Evolutionary conservation across 2,113 vertebrate species (phyloP), one percentile per base, ranked within the genome.

Genomic region (Deroptyus accipitrinus): DNA sequence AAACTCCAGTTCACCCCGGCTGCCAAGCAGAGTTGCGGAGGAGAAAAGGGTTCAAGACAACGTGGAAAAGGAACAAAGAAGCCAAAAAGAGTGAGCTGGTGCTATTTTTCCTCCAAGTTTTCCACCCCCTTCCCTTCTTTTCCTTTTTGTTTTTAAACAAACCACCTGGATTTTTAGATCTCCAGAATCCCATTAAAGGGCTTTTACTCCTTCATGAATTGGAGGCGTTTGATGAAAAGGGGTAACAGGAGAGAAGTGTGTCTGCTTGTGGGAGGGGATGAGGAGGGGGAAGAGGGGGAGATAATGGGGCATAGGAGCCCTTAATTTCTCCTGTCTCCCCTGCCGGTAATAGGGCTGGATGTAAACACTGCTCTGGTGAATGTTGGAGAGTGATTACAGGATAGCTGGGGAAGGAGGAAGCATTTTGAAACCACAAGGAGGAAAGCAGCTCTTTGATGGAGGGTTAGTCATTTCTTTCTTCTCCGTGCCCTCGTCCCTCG

Each of bases 111-210:
- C 93, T 96, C 57, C 30, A 72, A 91, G 83, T 30, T 57, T 35
- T 23, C 17, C 3, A 7, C 3, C 5, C 10, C 2, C 16, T 10
- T 3, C 2, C 7, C 1, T 2, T 4, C 11, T 4, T 6, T 64
- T 94, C 85, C 86, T 46, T 27, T 94, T 95, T 61, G 37, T 94
- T 97, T 97, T 97, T 96, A 94, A 98, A 96, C 96, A 98, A 98
- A 97, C 97, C 80, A 96, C 97, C 96, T 98, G 97, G 97, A 97
- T 97, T 97, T 98, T 97, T 97, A 98, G 95, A 97, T 96, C 97
- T 97, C 88, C 97, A 96, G 95, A 97, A 97, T 97, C 94, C 97
- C 97, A 98, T 98, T 98, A 97, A 98, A 97, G 96, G 33, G 97
- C 97, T 98, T 98, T 98, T 97, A 98, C 95, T 96, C 96, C 97